Evolutionary conservation across 2,888 invertebrate genomes (phyloP).

Genomic region (Tinea trinotella): DNA sequence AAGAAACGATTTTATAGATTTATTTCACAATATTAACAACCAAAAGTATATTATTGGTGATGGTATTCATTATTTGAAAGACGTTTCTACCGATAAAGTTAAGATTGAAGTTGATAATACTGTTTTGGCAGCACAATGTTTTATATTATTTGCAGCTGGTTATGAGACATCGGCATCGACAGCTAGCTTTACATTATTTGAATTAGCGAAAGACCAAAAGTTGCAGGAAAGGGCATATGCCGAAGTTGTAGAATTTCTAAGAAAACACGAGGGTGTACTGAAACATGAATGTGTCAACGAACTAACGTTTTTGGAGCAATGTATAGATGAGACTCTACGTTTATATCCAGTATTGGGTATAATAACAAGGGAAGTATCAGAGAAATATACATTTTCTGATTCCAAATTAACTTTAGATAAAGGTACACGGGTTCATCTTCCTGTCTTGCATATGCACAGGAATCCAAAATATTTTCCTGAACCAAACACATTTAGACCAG

Average conservation of each 20-base stretch:
- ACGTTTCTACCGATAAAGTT: constrained; percentile 27
- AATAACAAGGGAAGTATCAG: constrained; percentile 17
- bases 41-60: constrained; percentile 25
- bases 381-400: constrained; percentile 9
- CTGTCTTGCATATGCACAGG: constrained; percentile 24
- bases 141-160: constrained; percentile 63
- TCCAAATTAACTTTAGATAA: constrained; percentile 18
- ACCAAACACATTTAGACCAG: constrained; percentile 22
- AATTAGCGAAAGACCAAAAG: constrained; percentile 53
- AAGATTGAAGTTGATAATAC: constrained; percentile 42
- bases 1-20: constrained; percentile 26
- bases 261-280: constrained; percentile 40
- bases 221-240: constrained; percentile 49
- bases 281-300: constrained; percentile 48
- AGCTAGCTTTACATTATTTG: constrained; percentile 56
- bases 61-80: constrained; percentile 20
- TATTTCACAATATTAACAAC: constrained; percentile 23
- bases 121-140: constrained; percentile 64
- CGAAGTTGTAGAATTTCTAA: constrained; percentile 46
- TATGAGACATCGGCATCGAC: constrained; percentile 67
- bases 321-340: constrained; percentile 19
- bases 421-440: constrained; percentile 23
- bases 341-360: constrained; percentile 18
- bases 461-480: constrained; percentile 24
- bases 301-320: constrained; percentile 18